phyloP scores from a whole-genome alignment of 1,140 invertebrate species.

The Caenorhabditis brenneri region DNA sequence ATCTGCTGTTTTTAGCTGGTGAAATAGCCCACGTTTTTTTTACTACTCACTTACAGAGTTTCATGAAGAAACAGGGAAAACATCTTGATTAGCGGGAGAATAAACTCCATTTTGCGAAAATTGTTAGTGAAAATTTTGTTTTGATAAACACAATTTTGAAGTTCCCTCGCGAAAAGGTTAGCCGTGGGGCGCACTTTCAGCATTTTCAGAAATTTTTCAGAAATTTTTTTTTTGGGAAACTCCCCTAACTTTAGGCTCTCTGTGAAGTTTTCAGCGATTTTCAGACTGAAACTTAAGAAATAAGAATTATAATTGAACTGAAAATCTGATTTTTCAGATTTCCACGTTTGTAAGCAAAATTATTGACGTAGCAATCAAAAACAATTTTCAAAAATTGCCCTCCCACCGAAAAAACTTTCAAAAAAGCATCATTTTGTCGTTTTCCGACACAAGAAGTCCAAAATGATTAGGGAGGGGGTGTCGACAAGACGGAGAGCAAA shows the following conservation, averaged over 20 bases:
- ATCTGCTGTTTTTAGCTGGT: too few species aligned
- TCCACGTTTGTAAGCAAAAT: too few species aligned
- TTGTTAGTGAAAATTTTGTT: background rate
- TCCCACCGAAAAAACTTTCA: background rate
- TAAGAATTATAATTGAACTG: too few species aligned
- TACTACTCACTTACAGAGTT: too few species aligned
- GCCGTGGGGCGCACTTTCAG: background rate
- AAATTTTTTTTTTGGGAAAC: too few species aligned
- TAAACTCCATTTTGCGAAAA: background rate
- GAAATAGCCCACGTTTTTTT: too few species aligned
- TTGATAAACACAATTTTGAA: background rate
- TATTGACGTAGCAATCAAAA: background rate
- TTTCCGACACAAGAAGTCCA: background rate
- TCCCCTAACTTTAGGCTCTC: too few species aligned
- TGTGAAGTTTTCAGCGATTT: background rate
- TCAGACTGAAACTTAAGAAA: background rate
- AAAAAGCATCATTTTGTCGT: background rate
- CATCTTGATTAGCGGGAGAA: background rate
- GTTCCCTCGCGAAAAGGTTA: background rate
- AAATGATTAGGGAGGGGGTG: constrained; percentile 12
- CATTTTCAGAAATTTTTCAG: background rate
- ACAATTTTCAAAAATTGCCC: background rate
- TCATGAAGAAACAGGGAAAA: background rate
- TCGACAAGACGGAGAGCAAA: background rate
- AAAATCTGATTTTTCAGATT: background rate